These are phyloP conservation scores for Hirtodrosophila confusa DNA, from an alignment of 2,888 invertebrate genomes.

Conservation along the genomic window DNA sequence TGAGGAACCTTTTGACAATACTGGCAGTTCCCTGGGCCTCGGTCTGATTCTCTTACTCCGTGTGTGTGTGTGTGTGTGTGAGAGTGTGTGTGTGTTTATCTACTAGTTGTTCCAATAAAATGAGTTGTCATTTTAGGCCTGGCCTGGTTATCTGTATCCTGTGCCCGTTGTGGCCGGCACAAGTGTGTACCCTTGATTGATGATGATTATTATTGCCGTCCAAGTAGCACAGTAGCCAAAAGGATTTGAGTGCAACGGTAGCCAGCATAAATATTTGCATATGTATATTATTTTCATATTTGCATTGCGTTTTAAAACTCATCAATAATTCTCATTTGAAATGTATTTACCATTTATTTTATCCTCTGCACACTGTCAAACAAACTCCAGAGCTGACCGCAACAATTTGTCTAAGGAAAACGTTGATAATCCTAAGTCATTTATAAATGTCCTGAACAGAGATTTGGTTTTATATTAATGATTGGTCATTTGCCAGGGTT, in stretches of 20 bases:
- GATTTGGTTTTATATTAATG: slow-evolving; percentile 63
- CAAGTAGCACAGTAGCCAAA: slow-evolving; percentile 70
- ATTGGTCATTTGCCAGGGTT: slow-evolving; percentile 63
- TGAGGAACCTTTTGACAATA: slow-evolving; percentile 55
- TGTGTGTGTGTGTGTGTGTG: slow-evolving; percentile 3
- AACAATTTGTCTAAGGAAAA: slow-evolving; percentile 64
- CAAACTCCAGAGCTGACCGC: slow-evolving; percentile 56
- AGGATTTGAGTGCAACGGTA: slow-evolving; percentile 60
- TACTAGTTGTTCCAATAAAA: slow-evolving; percentile 61
- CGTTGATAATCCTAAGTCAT: slow-evolving; percentile 53
- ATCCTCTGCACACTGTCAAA: too few relatives aligned
- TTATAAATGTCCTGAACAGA: slow-evolving; percentile 64
- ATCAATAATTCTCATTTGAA: slow-evolving; percentile 55
- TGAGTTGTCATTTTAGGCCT: slow-evolving; percentile 65
- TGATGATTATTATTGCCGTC: slow-evolving; percentile 49
- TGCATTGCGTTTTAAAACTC: slow-evolving; percentile 46
- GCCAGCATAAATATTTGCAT: slow-evolving; percentile 72
- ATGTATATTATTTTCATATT: slow-evolving; percentile 44
- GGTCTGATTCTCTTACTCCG: slow-evolving; percentile 4
- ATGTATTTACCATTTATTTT: slow-evolving; percentile 28
- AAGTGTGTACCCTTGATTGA: slow-evolving; percentile 66
- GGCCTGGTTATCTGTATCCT: slow-evolving; percentile 24
- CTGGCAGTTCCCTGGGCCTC: slow-evolving; percentile 1
- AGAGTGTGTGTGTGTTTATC: slow-evolving; percentile 36
- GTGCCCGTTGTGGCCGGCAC: slow-evolving; percentile 27